A percentile compares a stretch with the other conserved stretches of the same genome.
Evolutionary conservation across 2,888 invertebrate species (phyloP).

Genomic region (Marasmarcha lunaedactyla): DNA sequence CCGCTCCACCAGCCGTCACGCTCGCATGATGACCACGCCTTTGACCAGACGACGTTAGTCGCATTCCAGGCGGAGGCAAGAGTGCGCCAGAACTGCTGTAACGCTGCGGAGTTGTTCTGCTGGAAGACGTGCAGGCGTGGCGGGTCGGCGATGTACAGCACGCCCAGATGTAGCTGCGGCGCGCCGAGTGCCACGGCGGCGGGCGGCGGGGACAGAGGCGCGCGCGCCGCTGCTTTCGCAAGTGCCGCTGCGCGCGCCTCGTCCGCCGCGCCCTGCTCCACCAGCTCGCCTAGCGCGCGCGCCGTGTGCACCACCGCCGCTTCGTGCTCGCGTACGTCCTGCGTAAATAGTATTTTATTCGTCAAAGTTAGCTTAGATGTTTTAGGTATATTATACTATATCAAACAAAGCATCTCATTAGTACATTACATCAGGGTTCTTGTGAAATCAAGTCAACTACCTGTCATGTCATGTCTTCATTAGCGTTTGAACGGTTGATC

Average conservation of each 20-base stretch:
- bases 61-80: constrained; percentile 63
- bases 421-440: no score
- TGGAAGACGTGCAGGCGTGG: constrained; percentile 51
- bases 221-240: constrained; percentile 52
- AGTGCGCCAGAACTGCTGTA: constrained; percentile 68
- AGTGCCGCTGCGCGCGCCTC: constrained; percentile 48
- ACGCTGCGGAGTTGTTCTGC: constrained; percentile 56
- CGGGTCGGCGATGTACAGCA: constrained; percentile 52
- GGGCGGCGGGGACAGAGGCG: constrained; percentile 45
- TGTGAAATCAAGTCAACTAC: no score
- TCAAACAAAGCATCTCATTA: constrained; percentile 4
- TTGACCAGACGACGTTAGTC: constrained; percentile 52
- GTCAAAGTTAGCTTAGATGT: no score
- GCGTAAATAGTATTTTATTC: constrained; percentile 9
- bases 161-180: constrained; percentile 59
- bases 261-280: constrained; percentile 49
- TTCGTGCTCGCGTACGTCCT: constrained; percentile 56
- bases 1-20: constrained; percentile 55
- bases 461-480: no score
- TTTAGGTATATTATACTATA: no score
- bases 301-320: constrained; percentile 53
- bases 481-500: no score
- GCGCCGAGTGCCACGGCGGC: constrained; percentile 61
- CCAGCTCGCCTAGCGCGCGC: constrained; percentile 55
- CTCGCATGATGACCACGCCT: constrained; percentile 60